Percentiles rank a stretch among this genome's conserved stretches.
Conservation (phyloP, 2,113 vertebrate species). For the Pandion haliaetus region DNA sequence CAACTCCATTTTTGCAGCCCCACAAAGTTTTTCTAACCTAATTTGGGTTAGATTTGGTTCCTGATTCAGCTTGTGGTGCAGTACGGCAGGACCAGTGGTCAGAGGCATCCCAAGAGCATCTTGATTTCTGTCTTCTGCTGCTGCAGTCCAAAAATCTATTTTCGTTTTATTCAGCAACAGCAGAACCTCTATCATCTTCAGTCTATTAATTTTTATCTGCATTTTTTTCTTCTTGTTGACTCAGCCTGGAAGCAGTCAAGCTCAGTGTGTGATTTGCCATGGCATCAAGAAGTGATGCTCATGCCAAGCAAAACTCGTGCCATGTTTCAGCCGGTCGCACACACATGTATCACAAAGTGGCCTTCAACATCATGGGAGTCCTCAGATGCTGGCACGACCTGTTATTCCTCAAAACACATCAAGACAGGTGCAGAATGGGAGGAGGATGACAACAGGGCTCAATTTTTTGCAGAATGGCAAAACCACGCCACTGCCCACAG, state of each 20-base stretch:
- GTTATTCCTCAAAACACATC: not conserved
- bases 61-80: not conserved
- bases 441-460: not conserved
- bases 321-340: accelerated
- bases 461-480: not conserved
- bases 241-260: not conserved
- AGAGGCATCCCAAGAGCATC: not conserved
- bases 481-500: accelerated
- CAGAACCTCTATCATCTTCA: not conserved
- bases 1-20: not conserved
- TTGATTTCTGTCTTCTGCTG: accelerated
- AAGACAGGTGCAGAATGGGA: not conserved
- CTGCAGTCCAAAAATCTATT: not conserved
- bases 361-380: not conserved
- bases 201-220: not conserved
- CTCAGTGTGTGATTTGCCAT: not conserved
- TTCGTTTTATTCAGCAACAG: not conserved
- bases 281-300: not conserved
- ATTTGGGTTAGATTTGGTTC: not conserved
- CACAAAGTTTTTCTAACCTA: not conserved
- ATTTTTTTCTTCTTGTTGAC: not conserved
- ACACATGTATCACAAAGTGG: not conserved
- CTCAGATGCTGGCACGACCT: accelerated
- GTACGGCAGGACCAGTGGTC: not conserved
- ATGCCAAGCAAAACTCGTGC: not conserved